Conservation (phyloP, 2,797 vertebrate genomes). For the Chrosomus eos region DNA sequence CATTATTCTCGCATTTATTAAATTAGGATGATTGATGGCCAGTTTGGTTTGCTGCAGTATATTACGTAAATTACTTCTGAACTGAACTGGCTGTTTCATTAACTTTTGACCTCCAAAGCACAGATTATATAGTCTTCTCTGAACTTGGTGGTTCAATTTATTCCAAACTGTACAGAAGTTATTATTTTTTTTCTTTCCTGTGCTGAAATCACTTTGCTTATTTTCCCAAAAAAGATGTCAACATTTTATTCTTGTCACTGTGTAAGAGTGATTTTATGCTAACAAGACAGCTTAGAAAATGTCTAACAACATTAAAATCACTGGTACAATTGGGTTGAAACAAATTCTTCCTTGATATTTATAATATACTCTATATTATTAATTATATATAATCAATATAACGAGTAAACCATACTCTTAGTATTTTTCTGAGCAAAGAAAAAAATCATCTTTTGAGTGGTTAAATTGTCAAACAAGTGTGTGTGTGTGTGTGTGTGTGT, state of each 20-base stretch:
- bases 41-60: constrained; percentile 70
- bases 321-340: background rate
- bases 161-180: constrained; percentile 46
- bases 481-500: background rate
- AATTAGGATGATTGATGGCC: constrained; percentile 84
- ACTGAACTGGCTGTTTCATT: constrained; percentile 84
- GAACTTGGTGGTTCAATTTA: constrained; percentile 52
- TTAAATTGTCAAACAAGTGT: too few relatives aligned
- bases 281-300: background rate
- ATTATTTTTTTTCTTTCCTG: constrained; percentile 17
- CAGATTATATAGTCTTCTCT: constrained; percentile 67
- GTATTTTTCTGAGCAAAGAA: too few relatives aligned
- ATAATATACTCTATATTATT: background rate
- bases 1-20: constrained; percentile 84
- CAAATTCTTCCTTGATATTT: background rate
- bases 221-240: background rate
- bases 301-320: background rate
- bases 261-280: background rate
- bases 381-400: background rate
- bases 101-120: constrained; percentile 78
- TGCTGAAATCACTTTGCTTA: background rate
- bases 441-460: background rate
- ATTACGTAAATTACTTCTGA: constrained; percentile 82
- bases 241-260: background rate
- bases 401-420: background rate